phyloP scores from a whole-genome alignment of 2,113 vertebrate species.

The Equus przewalskii region DNA sequence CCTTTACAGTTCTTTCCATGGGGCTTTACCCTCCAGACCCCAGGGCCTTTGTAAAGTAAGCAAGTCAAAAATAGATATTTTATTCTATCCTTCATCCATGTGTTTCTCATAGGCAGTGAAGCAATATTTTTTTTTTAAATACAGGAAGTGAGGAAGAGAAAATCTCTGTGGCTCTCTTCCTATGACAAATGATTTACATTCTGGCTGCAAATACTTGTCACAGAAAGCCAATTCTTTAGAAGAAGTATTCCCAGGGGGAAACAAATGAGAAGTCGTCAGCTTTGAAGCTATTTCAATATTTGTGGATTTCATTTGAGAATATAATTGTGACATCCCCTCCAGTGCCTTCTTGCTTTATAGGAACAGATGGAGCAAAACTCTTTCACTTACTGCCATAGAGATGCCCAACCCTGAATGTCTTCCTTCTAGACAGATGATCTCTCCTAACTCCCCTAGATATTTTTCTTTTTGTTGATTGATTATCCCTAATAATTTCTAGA shows the following conservation, averaged over 20 bases:
- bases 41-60: constrained; percentile 50
- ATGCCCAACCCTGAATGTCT: neutral
- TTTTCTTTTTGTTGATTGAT: neutral
- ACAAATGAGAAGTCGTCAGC: neutral
- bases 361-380: neutral
- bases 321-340: neutral
- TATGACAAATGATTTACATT: neutral
- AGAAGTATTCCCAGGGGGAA: neutral
- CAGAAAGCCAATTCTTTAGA: neutral
- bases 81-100: constrained; percentile 15
- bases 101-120: constrained; percentile 32
- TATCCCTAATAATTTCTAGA: neutral
- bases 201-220: neutral
- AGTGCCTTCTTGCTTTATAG: neutral
- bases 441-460: neutral
- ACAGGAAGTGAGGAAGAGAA: neutral
- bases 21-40: neutral
- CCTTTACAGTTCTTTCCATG: neutral
- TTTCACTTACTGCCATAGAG: neutral
- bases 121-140: neutral
- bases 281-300: neutral
- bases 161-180: neutral
- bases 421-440: neutral
- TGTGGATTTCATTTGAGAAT: neutral
- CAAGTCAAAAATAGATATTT: constrained; percentile 53